Conservation (phyloP, 1,140 invertebrate species). For the Sinonovacula constricta region DNA sequence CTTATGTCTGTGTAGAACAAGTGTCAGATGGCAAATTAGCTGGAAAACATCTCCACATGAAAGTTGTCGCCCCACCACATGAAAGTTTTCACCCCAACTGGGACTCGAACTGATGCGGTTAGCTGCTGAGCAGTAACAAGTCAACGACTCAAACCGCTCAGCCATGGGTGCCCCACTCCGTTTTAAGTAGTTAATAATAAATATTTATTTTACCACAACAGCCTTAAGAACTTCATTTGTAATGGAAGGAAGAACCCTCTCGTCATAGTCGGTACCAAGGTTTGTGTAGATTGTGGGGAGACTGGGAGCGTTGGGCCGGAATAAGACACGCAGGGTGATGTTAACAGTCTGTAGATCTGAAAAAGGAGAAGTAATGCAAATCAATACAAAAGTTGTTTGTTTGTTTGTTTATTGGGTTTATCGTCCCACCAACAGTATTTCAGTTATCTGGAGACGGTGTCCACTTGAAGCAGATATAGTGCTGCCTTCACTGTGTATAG, state of each 20-base stretch:
- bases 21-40: too few relatives aligned
- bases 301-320: constrained; percentile 93
- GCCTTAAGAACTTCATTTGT: constrained; percentile 99
- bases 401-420: background rate
- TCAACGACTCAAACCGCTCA: too few relatives aligned
- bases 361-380: constrained; percentile 21
- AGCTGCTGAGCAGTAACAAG: too few relatives aligned
- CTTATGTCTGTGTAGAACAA: too few relatives aligned
- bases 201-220: constrained; percentile 86
- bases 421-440: background rate
- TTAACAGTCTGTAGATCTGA: constrained; percentile 99
- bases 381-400: background rate
- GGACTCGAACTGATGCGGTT: too few relatives aligned
- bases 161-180: too few relatives aligned
- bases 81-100: too few relatives aligned
- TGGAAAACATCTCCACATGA: too few relatives aligned
- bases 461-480: background rate
- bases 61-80: too few relatives aligned
- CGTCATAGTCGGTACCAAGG: constrained; percentile 98
- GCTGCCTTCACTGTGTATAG: too few relatives aligned
- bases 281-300: constrained; percentile 96
- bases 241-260: constrained; percentile 98
- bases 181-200: background rate
- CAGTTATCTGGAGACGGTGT: background rate
- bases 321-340: constrained; percentile 98